A percentile compares a stretch with the other conserved stretches of the same genome.
Conservation (phyloP, 2,797 vertebrate genomes). For the Hafferia zeledoni region DNA sequence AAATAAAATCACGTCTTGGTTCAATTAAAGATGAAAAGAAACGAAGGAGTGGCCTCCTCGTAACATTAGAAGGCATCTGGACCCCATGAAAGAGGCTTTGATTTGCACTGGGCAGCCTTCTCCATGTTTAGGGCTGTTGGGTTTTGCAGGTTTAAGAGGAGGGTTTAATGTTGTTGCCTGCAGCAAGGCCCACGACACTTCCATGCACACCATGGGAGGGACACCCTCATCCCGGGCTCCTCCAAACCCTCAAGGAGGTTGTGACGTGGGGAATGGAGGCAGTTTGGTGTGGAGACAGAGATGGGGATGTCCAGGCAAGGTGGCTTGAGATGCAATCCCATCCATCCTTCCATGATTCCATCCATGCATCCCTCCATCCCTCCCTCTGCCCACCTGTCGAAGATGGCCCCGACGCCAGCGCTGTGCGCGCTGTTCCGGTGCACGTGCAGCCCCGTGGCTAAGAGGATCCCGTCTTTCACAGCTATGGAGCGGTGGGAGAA, state of each 20-base stretch:
- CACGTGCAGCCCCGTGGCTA: slow-evolving; percentile 95
- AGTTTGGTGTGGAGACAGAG: fast-evolving
- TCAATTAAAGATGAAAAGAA: slow-evolving; percentile 60
- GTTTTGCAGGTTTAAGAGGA: not conserved
- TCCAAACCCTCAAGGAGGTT: fast-evolving
- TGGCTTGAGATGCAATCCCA: fast-evolving
- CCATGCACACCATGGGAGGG: fast-evolving
- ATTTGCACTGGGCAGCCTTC: not conserved
- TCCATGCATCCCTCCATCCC: not conserved
- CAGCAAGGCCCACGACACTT: not conserved
- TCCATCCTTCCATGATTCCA: not conserved
- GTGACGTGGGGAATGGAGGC: fast-evolving
- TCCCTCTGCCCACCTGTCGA: slow-evolving; percentile 87
- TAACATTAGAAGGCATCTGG: slow-evolving; percentile 26
- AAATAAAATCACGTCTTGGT: slow-evolving; percentile 1
- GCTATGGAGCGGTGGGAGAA: slow-evolving; percentile 97
- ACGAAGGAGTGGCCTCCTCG: not conserved
- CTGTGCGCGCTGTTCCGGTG: slow-evolving; percentile 98
- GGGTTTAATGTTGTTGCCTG: not conserved
- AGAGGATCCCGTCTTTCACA: slow-evolving; percentile 94
- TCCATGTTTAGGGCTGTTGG: not conserved
- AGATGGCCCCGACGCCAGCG: slow-evolving; percentile 97
- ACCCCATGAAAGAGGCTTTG: not conserved
- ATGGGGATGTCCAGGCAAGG: not conserved
- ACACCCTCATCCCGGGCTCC: not conserved